A percentile compares a stretch with the other conserved stretches of the same genome.
Evolutionary conservation across 2,888 invertebrate genomes (phyloP).

Genomic region (Protodeltote pygarga): DNA sequence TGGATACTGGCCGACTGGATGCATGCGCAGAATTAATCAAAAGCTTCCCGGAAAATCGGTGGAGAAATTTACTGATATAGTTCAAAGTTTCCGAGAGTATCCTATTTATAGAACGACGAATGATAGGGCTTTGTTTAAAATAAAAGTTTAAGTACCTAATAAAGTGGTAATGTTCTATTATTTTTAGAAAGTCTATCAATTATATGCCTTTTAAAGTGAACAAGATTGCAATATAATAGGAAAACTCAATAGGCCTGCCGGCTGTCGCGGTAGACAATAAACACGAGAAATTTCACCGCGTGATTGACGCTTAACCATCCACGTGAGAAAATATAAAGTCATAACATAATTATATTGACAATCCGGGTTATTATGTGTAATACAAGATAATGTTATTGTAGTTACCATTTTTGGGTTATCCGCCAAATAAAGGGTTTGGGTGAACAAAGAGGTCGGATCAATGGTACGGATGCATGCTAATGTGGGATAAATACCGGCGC

Average conservation of each 20-base stretch:
- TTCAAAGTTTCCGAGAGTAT: background rate
- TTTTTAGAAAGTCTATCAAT: conserved; percentile 36
- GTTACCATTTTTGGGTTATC: conserved; percentile 55
- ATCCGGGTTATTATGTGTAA: conserved; percentile 12
- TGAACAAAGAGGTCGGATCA: conserved; percentile 78
- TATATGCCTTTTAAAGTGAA: conserved; percentile 20
- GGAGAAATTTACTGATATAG: background rate
- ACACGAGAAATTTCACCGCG: conserved; percentile 21
- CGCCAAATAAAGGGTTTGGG: conserved; percentile 62
- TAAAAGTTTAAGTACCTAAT: background rate
- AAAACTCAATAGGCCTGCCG: conserved; percentile 25
- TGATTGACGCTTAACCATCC: conserved; percentile 21
- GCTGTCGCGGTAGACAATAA: conserved; percentile 20
- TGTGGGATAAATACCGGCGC: conserved; percentile 80
- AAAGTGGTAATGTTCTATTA: background rate
- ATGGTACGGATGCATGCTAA: conserved; percentile 80
- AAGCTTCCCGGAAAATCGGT: conserved; percentile 14
- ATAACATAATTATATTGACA: conserved; percentile 39
- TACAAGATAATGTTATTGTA: conserved; percentile 52
- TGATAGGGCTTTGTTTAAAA: no score
- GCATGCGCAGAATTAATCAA: conserved; percentile 36
- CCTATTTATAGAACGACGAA: background rate
- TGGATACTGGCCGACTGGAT: conserved; percentile 13
- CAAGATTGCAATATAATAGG: conserved; percentile 36
- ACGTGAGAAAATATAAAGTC: conserved; percentile 26